Conservation (phyloP, 2,797 vertebrate species). For the Hippoglossus hippoglossus region DNA sequence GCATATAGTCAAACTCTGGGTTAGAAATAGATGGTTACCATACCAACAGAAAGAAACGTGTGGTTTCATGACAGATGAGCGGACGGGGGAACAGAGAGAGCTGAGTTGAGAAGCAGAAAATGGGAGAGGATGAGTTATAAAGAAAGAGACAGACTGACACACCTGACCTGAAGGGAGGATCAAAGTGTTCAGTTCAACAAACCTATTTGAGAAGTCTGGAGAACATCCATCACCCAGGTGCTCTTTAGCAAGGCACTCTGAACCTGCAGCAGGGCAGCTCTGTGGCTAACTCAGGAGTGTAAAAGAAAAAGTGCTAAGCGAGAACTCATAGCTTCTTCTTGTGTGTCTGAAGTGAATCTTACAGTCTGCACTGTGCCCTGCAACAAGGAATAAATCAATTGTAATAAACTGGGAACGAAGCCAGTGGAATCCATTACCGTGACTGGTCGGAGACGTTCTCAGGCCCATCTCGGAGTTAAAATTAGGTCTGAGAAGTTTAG, state of each 20-base stretch:
- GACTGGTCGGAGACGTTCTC: constrained; percentile 16
- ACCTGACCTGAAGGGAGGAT: constrained; percentile 36
- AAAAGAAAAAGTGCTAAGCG: background rate
- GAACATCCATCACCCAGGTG: constrained; percentile 21
- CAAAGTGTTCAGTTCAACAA: constrained; percentile 38
- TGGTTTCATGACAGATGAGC: constrained; percentile 49
- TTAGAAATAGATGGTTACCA: constrained; percentile 58
- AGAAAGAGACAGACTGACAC: constrained; percentile 27
- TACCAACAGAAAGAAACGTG: constrained; percentile 49
- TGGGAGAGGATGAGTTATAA: constrained; percentile 29
- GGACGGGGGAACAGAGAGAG: constrained; percentile 17
- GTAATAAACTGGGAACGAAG: constrained; percentile 22
- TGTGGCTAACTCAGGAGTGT: background rate
- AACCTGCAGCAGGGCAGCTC: background rate
- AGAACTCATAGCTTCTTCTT: constrained; percentile 7
- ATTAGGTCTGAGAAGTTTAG: constrained; percentile 22
- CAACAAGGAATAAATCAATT: constrained; percentile 20
- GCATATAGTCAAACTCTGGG: constrained; percentile 25
- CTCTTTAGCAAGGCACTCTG: constrained; percentile 18
- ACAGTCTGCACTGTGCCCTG: background rate
- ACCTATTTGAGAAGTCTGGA: constrained; percentile 24
- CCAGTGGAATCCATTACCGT: constrained; percentile 24
- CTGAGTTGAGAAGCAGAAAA: constrained; percentile 39
- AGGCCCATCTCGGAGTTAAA: background rate
- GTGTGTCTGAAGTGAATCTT: constrained; percentile 8